phyloP scores from a whole-genome alignment of 2,113 vertebrate genomes.

The Thalassoma bifasciatum region DNA sequence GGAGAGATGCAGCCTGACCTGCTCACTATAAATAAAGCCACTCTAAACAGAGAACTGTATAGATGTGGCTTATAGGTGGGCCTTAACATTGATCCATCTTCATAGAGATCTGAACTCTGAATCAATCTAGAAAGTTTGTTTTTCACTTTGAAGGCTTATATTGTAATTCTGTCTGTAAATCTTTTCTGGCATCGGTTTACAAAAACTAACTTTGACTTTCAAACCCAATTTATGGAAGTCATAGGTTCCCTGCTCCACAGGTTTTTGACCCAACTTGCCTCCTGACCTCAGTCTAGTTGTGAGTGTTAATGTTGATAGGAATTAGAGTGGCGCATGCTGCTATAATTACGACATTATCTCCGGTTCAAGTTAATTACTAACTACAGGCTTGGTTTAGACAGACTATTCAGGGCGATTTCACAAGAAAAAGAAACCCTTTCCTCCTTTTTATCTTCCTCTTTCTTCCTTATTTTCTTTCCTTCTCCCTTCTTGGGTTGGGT shows the following conservation, averaged over 20 bases:
- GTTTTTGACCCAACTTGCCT: conserved; percentile 49
- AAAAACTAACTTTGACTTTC: conserved; percentile 25
- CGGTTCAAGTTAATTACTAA: conserved; percentile 75
- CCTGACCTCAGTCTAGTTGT: conserved; percentile 44
- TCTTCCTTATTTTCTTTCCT: background rate
- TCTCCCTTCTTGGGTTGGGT: conserved; percentile 15
- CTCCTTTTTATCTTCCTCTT: conserved; percentile 10
- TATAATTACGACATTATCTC: conserved; percentile 71
- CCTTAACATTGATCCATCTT: conserved; percentile 3
- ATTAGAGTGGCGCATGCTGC: conserved; percentile 35
- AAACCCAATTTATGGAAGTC: conserved; percentile 23
- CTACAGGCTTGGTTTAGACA: conserved; percentile 57
- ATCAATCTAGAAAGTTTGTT: conserved; percentile 1
- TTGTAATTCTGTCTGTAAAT: background rate
- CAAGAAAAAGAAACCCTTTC: conserved; percentile 18
- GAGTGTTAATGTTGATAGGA: conserved; percentile 49
- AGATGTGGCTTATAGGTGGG: background rate
- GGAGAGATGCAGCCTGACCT: conserved; percentile 21
- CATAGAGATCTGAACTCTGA: conserved; percentile 7
- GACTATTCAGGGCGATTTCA: conserved; percentile 27
- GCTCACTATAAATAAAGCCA: conserved; percentile 29
- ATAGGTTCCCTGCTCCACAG: conserved; percentile 3
- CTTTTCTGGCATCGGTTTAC: conserved; percentile 11
- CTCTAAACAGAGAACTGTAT: conserved; percentile 14
- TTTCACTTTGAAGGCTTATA: background rate